A percentile compares a stretch with the other conserved stretches of the same genome.
phyloP scores from a whole-genome alignment of 1,140 invertebrate species.

The Centruroides sculpturatus region DNA sequence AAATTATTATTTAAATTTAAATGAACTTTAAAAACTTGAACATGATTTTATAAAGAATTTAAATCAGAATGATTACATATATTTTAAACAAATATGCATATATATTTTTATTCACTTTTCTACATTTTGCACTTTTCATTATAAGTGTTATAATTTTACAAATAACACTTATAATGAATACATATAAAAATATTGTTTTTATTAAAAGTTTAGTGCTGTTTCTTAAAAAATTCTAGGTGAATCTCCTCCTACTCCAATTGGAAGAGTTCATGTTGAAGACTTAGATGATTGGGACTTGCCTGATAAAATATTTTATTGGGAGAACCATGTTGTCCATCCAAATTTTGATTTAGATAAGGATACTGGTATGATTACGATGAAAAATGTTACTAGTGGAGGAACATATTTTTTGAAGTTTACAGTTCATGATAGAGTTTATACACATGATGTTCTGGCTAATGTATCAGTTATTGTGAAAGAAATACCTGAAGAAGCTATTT shows the following conservation, averaged over 20 bases:
- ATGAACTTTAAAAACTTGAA: too few relatives aligned
- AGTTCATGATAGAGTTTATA: slow-evolving; percentile 86
- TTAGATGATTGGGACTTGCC: slow-evolving; percentile 93
- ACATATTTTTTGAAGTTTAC: slow-evolving; percentile 68
- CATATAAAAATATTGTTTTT: too few relatives aligned
- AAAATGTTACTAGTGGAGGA: slow-evolving; percentile 72
- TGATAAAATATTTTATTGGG: slow-evolving; percentile 93
- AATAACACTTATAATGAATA: too few relatives aligned
- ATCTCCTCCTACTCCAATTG: slow-evolving; percentile 81
- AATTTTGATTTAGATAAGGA: slow-evolving; percentile 76
- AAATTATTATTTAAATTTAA: too few relatives aligned
- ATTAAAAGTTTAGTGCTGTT: too few relatives aligned
- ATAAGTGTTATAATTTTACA: too few relatives aligned
- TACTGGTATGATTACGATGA: slow-evolving; percentile 90
- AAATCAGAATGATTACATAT: too few relatives aligned
- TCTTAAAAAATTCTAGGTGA: slow-evolving; percentile 33
- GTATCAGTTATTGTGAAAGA: slow-evolving; percentile 84
- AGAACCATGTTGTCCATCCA: slow-evolving; percentile 48
- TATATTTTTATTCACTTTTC: too few relatives aligned
- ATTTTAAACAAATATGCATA: too few relatives aligned
- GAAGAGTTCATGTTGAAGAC: slow-evolving; percentile 89
- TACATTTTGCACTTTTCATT: too few relatives aligned
- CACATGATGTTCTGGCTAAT: slow-evolving; percentile 80
- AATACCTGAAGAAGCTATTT: slow-evolving; percentile 86
- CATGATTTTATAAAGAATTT: too few relatives aligned